These are phyloP conservation scores for Colletes gigas DNA, from an alignment of 1,140 invertebrate species.

Conservation along the genomic window DNA sequence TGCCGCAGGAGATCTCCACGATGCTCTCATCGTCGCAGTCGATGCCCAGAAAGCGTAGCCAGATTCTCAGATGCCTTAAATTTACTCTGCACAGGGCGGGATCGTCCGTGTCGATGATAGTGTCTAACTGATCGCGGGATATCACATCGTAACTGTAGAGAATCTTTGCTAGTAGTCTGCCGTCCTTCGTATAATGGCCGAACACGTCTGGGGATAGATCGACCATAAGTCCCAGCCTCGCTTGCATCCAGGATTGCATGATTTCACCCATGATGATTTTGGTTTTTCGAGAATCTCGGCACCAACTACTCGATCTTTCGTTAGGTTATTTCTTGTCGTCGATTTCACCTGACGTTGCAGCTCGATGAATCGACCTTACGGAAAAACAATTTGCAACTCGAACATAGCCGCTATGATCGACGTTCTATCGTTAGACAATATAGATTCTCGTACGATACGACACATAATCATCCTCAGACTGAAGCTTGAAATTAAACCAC, in stretches of 20 bases:
- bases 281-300: neutral
- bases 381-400: too few species aligned
- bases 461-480: too few species aligned
- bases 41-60: constrained; percentile 81
- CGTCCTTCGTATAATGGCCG: constrained; percentile 73
- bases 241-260: constrained; percentile 63
- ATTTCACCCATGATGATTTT: constrained; percentile 60
- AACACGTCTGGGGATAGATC: constrained; percentile 68
- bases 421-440: too few species aligned
- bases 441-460: too few species aligned
- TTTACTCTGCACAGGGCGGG: constrained; percentile 79
- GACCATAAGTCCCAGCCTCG: constrained; percentile 65
- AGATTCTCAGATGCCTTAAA: constrained; percentile 79
- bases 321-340: too few species aligned
- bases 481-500: too few species aligned
- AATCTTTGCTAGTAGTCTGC: constrained; percentile 75
- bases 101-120: constrained; percentile 70
- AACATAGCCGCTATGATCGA: too few species aligned
- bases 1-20: constrained; percentile 78
- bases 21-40: constrained; percentile 79
- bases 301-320: too few species aligned
- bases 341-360: too few species aligned
- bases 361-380: too few species aligned
- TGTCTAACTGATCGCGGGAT: constrained; percentile 70
- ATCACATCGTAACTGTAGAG: constrained; percentile 79